Conservation (phyloP, 1,140 invertebrate genomes). For the Aphelenchoides avenae region DNA sequence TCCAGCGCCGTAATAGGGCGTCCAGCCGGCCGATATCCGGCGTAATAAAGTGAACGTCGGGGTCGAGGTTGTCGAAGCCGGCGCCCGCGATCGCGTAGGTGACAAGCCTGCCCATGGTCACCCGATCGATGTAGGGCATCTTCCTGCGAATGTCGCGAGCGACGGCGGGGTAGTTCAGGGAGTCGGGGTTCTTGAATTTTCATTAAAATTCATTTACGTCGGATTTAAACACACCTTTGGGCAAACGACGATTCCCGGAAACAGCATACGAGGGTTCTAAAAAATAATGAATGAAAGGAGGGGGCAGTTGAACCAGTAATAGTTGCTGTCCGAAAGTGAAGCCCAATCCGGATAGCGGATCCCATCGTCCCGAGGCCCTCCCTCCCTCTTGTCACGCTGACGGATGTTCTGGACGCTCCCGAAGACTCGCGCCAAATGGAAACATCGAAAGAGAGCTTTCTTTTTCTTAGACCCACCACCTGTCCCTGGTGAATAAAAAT, state of each 20-base stretch:
- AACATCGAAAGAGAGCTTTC: too few relatives aligned
- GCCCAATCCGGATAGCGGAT: too few relatives aligned
- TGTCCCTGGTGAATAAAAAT: too few relatives aligned
- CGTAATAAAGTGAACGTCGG: conserved; percentile 11
- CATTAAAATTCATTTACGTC: too few relatives aligned
- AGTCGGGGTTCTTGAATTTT: conserved; percentile 24
- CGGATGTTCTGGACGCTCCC: not conserved
- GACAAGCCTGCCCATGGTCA: conserved; percentile 16
- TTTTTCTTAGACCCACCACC: too few relatives aligned
- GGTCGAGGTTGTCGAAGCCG: conserved; percentile 27
- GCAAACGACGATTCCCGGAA: conserved; percentile 24
- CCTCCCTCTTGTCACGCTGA: too few relatives aligned
- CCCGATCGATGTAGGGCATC: conserved; percentile 2
- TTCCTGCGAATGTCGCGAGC: conserved; percentile 14
- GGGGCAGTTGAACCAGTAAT: too few relatives aligned
- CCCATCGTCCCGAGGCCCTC: too few relatives aligned
- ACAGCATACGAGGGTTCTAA: conserved; percentile 3
- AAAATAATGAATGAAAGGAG: conserved; percentile 15
- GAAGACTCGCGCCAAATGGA: too few relatives aligned
- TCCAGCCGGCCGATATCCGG: conserved; percentile 15
- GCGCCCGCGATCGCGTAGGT: conserved; percentile 25
- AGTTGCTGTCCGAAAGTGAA: too few relatives aligned
- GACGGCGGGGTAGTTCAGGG: conserved; percentile 24
- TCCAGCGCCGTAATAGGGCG: conserved; percentile 15
- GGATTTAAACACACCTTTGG: too few relatives aligned